Evolutionary conservation across 2,113 vertebrate species (phyloP).

Genomic region (Onychostoma macrolepis): DNA sequence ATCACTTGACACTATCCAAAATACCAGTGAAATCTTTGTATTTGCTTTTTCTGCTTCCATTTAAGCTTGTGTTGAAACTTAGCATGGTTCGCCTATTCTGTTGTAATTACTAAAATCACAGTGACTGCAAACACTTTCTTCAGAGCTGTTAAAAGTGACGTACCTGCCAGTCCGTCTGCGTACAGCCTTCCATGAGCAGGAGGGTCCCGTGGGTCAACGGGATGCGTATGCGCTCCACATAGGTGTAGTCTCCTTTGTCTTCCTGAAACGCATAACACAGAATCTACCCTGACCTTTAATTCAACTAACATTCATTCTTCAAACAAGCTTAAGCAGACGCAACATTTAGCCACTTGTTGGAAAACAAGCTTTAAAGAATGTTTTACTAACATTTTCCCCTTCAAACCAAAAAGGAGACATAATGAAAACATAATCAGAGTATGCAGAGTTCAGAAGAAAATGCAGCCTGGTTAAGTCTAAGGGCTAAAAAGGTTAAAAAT

Average conservation of each 20-base stretch:
- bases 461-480: background rate
- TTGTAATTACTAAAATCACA: background rate
- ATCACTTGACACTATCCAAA: background rate
- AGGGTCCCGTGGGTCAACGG: constrained; percentile 89
- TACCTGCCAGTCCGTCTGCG: constrained; percentile 96
- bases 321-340: background rate
- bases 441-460: background rate
- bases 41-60: background rate
- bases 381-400: background rate
- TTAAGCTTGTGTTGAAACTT: background rate
- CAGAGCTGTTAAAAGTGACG: background rate
- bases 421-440: background rate
- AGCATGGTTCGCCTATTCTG: background rate
- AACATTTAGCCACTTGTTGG: background rate
- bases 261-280: constrained; percentile 74
- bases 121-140: background rate
- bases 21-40: background rate
- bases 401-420: background rate
- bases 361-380: background rate
- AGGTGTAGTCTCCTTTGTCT: constrained; percentile 87
- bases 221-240: constrained; percentile 81
- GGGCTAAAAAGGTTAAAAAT: background rate
- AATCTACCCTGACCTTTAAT: background rate
- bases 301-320: background rate
- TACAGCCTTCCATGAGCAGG: constrained; percentile 93